phyloP scores from a whole-genome alignment of 2,113 vertebrate genomes.

The Mesoclemmys tuberculata region DNA sequence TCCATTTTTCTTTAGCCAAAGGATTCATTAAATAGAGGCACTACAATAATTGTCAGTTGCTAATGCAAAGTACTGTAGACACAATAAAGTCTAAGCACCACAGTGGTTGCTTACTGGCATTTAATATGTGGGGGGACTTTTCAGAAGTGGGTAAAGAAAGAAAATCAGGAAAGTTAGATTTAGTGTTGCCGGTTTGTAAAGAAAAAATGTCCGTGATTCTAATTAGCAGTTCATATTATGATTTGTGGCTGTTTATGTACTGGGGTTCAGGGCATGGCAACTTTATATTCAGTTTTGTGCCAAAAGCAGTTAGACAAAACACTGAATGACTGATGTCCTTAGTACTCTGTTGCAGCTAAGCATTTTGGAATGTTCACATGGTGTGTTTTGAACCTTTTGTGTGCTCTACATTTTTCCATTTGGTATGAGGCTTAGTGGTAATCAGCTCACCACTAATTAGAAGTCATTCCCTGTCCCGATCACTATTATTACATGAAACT shows the following conservation, averaged over 20 bases:
- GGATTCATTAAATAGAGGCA: slow-evolving; percentile 62
- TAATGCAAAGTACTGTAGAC: slow-evolving; percentile 64
- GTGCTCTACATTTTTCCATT: slow-evolving; percentile 24
- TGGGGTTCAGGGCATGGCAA: not conserved
- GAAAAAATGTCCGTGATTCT: not conserved
- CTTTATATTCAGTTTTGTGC: slow-evolving; percentile 23
- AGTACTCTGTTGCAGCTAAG: slow-evolving; percentile 44
- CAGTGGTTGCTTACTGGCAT: slow-evolving; percentile 53
- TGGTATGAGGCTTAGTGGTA: slow-evolving; percentile 50
- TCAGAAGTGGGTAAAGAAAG: slow-evolving; percentile 1
- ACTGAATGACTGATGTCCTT: slow-evolving; percentile 31
- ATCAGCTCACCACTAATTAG: slow-evolving; percentile 71
- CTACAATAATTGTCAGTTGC: slow-evolving; percentile 70
- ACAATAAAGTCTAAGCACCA: slow-evolving; percentile 73
- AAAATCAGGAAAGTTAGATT: not conserved
- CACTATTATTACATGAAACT: slow-evolving; percentile 54
- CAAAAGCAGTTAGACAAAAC: slow-evolving; percentile 34
- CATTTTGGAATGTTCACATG: slow-evolving; percentile 48
- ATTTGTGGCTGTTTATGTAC: not conserved
- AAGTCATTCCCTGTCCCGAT: slow-evolving; percentile 44
- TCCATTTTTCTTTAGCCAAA: slow-evolving; percentile 56
- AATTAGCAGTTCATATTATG: not conserved
- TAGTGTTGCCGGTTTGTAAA: not conserved
- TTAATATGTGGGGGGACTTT: slow-evolving; percentile 38
- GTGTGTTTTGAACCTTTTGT: slow-evolving; percentile 45